Evolutionary conservation across 2,888 invertebrate genomes (phyloP).

Genomic region (Herminia tarsipennalis): DNA sequence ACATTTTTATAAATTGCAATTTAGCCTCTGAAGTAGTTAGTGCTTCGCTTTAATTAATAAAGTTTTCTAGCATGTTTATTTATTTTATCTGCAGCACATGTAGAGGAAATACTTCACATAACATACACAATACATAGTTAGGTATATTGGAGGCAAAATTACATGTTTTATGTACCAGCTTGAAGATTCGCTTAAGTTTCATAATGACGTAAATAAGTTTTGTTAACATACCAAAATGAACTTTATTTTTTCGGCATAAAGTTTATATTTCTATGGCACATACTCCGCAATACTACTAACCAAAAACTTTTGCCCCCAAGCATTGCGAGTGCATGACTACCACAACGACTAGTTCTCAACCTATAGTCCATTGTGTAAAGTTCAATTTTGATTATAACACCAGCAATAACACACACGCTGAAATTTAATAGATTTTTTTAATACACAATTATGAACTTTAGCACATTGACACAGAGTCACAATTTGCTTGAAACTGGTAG

Average conservation of each 20-base stretch:
- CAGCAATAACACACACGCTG: background rate
- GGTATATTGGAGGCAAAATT: too few species aligned
- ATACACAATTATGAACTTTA: slow-evolving; percentile 12
- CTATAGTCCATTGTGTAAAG: background rate
- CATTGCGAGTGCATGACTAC: slow-evolving; percentile 1
- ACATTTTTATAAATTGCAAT: slow-evolving; percentile 2
- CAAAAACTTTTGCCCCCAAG: background rate
- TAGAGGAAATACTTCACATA: background rate
- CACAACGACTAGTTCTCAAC: background rate
- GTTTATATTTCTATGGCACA: background rate
- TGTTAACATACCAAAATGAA: too few species aligned
- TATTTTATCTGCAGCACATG: background rate
- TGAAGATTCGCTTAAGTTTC: too few species aligned
- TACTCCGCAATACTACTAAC: background rate
- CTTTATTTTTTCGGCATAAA: too few species aligned
- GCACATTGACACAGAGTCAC: slow-evolving; percentile 5
- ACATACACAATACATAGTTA: background rate
- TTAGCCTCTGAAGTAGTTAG: slow-evolving; percentile 8
- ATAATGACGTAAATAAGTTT: too few species aligned
- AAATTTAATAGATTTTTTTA: background rate
- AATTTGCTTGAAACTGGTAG: slow-evolving; percentile 5
- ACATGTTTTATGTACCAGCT: too few species aligned
- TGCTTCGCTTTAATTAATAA: slow-evolving; percentile 11
- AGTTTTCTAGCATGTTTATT: slow-evolving; percentile 8
- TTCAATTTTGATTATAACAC: background rate